phyloP scores from a whole-genome alignment of 2,113 vertebrate genomes.

The Eudyptes chrysolophus region DNA sequence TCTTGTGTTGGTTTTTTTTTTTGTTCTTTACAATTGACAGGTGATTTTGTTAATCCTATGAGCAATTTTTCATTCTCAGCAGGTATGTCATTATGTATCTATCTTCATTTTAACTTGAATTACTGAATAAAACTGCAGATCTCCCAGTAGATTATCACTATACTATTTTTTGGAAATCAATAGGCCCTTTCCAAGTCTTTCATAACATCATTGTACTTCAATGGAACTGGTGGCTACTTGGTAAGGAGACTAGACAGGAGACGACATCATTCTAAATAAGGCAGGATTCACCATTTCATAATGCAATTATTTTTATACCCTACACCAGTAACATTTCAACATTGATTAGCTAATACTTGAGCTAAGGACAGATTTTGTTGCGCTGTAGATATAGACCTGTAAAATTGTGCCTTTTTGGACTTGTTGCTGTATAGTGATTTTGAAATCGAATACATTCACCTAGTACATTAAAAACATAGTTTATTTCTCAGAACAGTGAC shows the following conservation, averaged over 20 bases:
- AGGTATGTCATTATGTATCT: not conserved
- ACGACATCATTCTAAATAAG: not conserved
- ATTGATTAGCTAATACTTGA: not conserved
- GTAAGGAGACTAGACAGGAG: not conserved
- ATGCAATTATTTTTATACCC: not conserved
- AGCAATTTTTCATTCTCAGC: not conserved
- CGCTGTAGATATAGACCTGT: not conserved
- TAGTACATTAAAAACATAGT: not conserved
- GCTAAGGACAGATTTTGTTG: not conserved
- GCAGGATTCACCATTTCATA: not conserved
- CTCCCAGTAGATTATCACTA: not conserved
- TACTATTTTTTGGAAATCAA: not conserved
- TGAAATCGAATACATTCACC: not conserved
- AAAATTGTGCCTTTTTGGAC: not conserved
- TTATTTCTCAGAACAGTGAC: not conserved
- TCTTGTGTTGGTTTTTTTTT: not conserved
- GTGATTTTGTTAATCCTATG: not conserved
- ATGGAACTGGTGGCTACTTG: not conserved
- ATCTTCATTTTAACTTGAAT: not conserved
- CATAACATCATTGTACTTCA: not conserved
- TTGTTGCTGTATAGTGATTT: not conserved
- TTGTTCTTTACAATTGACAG: not conserved
- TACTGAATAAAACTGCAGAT: not conserved
- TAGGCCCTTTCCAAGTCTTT: not conserved
- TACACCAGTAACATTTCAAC: not conserved